These are phyloP conservation scores for Okamejei kenojei DNA, from an alignment of 2,797 vertebrate species.

Conservation along the genomic window DNA sequence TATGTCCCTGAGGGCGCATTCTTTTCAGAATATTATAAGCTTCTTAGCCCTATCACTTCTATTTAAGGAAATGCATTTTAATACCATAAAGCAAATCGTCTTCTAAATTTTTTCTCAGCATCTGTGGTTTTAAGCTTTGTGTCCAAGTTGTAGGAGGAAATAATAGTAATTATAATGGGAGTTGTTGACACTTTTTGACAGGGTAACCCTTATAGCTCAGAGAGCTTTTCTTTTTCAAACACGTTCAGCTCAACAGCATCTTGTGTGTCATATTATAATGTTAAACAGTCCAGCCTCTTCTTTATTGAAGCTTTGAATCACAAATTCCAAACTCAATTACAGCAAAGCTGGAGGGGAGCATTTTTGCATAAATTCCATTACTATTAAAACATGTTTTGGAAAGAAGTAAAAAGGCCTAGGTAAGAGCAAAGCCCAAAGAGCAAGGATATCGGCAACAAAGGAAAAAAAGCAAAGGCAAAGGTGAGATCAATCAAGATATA, in stretches of 20 bases:
- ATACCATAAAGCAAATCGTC: conserved; percentile 82
- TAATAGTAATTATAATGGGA: conserved; percentile 39
- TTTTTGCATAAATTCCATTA: conserved; percentile 30
- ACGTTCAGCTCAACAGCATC: conserved; percentile 34
- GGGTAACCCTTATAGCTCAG: conserved; percentile 38
- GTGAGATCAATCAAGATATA: not conserved
- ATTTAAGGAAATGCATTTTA: conserved; percentile 84
- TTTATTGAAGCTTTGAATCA: conserved; percentile 26
- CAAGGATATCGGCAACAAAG: not conserved
- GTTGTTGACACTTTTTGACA: conserved; percentile 39
- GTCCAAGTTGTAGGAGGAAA: conserved; percentile 37
- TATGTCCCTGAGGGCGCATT: conserved; percentile 81
- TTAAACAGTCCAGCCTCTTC: conserved; percentile 29
- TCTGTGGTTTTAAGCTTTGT: conserved; percentile 39
- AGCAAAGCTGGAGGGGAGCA: conserved; percentile 27
- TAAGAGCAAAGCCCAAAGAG: not conserved
- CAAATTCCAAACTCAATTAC: conserved; percentile 30
- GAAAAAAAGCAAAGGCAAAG: not conserved
- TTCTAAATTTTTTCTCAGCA: conserved; percentile 68
- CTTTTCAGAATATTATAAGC: conserved; percentile 84
- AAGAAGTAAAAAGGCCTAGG: not conserved
- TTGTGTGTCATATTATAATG: conserved; percentile 38
- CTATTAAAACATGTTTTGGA: not conserved
- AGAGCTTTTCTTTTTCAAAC: conserved; percentile 33
- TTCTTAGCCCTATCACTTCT: conserved; percentile 78